Evolutionary conservation across 1,140 invertebrate species (phyloP).

Genomic region (Caenorhabditis elegans): WBcel235 BX284605.5:3585501-3586000

Average conservation of each 20-base stretch:
- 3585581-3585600: conserved; percentile 99
- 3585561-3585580: conserved; percentile 96
- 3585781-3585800: conserved; percentile 99
- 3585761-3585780: conserved; percentile 98
- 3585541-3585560: conserved; percentile 99
- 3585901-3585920: conserved; percentile 4
- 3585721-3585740: conserved; percentile 96
- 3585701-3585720: conserved; percentile 96
- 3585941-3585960: conserved; percentile 93
- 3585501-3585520: conserved; percentile 87
- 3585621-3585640: not conserved
- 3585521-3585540: conserved; percentile 92
- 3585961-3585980: conserved; percentile 99
- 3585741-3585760: conserved; percentile 97
- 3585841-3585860: conserved; percentile 97
- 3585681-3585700: conserved; percentile 95
- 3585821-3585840: conserved; percentile 98
- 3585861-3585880: conserved; percentile 89
- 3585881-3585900: not conserved
- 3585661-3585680: conserved; percentile 99
- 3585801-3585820: conserved; percentile 97
- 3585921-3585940: conserved; percentile 94
- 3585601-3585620: conserved; percentile 81
- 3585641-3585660: conserved; percentile 69
- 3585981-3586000: conserved; percentile 93